Base-by-base conservation (phyloP, 2,797 vertebrate species). In the Mallotus villosus region DNA sequence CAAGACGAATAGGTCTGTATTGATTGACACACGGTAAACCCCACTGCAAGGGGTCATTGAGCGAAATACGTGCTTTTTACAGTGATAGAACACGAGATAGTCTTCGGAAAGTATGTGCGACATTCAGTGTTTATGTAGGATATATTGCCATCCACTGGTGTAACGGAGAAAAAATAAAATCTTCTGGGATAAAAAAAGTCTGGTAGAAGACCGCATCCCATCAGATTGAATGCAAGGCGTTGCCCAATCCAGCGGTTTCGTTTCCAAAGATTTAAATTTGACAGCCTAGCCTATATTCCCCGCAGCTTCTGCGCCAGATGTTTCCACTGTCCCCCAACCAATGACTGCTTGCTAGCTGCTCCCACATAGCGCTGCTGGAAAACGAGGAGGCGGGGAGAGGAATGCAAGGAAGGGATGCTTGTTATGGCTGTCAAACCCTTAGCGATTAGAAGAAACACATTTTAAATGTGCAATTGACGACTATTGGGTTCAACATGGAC, bases 281-380 rank as follows among this genome's bases (percentile, higher is more conserved):
- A 70, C 57, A 73, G 67, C 61, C 60, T 51, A 57, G 67, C 65
- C 60, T 49, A 55, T 79, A 84, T 79, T 75, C 68, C 68, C 70
- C 67, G 41, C 2, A 90, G 87, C 90, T 90, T 89, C 81, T 85
- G 70, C 82, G 87, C 90, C 92, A 94, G 92, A 93, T 93, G 92
- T 93, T 81, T 27, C 25, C 55, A 60, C 55, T 24, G 25, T 2
- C 46, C 49, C 49, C 57, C 68, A 81, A 78, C 92, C 92, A 93
- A 91, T 91, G 81, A 83, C 84, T 67, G 71, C 70, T n/a, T 55
- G 58, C 5, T 17, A 16, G 77, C 80, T 81, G 86, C 72, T 71
- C 81, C 82, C 78, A 70, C 73, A 69, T 55, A 71, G 55, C 4
- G 68, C 60, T 53, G 37, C 49, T 78, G 78, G 74, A 2, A 78